Conservation (phyloP, 1,140 invertebrate species). For the Portunus trituberculatus region DNA sequence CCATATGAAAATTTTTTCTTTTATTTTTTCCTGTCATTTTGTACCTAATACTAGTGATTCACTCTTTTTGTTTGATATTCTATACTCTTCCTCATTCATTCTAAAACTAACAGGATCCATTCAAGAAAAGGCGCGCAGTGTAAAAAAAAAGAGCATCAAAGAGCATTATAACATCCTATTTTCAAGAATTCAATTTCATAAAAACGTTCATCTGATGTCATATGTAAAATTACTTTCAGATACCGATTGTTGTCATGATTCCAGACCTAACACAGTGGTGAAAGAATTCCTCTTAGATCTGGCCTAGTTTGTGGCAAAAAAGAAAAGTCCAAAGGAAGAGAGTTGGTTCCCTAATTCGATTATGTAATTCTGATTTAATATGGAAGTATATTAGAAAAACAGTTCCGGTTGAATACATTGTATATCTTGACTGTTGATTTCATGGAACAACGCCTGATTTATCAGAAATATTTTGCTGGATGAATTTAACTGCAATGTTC, state of each 20-base stretch:
- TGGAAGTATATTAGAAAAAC: background rate
- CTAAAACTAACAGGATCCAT: too few species aligned
- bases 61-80: background rate
- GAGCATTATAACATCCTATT: too few species aligned
- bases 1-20: too few species aligned
- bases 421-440: background rate
- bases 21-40: too few species aligned
- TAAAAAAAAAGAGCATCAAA: background rate
- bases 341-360: background rate
- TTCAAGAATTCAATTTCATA: background rate
- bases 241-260: slow-evolving; percentile 73
- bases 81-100: too few species aligned
- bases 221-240: slow-evolving; percentile 48
- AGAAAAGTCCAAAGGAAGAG: background rate
- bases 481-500: too few species aligned
- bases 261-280: slow-evolving; percentile 69
- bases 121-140: background rate
- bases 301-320: background rate
- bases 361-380: background rate
- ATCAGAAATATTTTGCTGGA: too few species aligned
- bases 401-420: too few species aligned
- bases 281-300: slow-evolving; percentile 37
- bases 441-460: too few species aligned
- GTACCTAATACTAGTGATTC: background rate
- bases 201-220: slow-evolving; percentile 21